Percentiles rank a stretch among this genome's conserved stretches.
These are phyloP conservation scores for Pterocles orientalis DNA, from an alignment of 2,113 vertebrate genomes.

Conservation along the genomic window DNA sequence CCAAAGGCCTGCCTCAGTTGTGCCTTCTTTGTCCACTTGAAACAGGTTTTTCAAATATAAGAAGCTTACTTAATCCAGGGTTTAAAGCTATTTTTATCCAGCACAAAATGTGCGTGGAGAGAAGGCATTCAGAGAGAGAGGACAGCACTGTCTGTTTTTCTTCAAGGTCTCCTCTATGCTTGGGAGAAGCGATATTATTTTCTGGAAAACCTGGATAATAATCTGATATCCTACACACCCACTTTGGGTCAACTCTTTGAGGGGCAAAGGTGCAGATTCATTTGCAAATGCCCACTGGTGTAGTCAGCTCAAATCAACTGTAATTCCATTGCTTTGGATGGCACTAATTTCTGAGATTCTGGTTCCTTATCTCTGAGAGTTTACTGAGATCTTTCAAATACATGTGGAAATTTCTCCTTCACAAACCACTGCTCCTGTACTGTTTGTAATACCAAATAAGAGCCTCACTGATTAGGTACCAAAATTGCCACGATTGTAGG, in stretches of 20 bases:
- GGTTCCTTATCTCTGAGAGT: neutral
- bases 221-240: neutral
- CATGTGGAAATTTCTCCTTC: neutral
- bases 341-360: neutral
- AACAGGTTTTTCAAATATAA: slow-evolving; percentile 36
- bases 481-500: neutral
- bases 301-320: neutral
- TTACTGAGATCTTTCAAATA: neutral
- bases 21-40: slow-evolving; percentile 6
- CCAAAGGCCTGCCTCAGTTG: neutral
- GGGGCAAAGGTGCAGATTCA: neutral
- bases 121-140: neutral
- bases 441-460: neutral
- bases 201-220: neutral
- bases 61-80: slow-evolving; percentile 55
- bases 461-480: neutral
- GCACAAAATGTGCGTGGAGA: neutral
- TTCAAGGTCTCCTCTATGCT: neutral
- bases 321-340: neutral
- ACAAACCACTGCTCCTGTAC: neutral
- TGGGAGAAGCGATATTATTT: neutral
- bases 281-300: neutral
- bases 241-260: neutral
- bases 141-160: neutral
- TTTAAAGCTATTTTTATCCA: slow-evolving; percentile 62